A percentile compares a stretch with the other conserved stretches of the same genome.
These are phyloP conservation scores for Timandra comae DNA, from an alignment of 2,888 invertebrate genomes.

Conservation along the genomic window DNA sequence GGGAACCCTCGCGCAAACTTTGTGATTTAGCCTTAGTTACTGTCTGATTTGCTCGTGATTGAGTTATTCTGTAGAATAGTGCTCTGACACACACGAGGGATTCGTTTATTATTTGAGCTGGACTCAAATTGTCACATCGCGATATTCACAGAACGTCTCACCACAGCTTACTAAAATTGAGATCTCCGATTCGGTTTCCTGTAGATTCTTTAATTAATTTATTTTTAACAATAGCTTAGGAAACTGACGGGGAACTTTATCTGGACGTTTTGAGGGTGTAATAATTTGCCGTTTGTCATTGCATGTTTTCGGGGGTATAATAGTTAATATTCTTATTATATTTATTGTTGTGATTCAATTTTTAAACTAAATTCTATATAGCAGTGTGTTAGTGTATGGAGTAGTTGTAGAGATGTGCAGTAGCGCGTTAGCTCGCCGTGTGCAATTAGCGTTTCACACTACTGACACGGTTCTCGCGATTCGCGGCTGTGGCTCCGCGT, in stretches of 20 bases:
- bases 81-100: slow-evolving; percentile 45
- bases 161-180: slow-evolving; percentile 57
- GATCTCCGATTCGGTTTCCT: slow-evolving; percentile 77
- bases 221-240: slow-evolving; percentile 73
- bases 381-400: slow-evolving; percentile 7
- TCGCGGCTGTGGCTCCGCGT: slow-evolving; percentile 48
- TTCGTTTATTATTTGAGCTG: slow-evolving; percentile 74
- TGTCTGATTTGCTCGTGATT: slow-evolving; percentile 63
- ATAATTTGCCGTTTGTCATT: slow-evolving; percentile 53
- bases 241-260: slow-evolving; percentile 68
- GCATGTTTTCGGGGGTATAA: slow-evolving; percentile 3
- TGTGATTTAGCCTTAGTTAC: slow-evolving; percentile 76
- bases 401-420: slow-evolving; percentile 39
- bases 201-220: slow-evolving; percentile 74
- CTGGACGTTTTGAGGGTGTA: slow-evolving; percentile 35
- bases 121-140: slow-evolving; percentile 71
- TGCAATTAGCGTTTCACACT: slow-evolving; percentile 74
- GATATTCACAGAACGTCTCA: slow-evolving; percentile 66
- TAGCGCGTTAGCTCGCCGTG: slow-evolving; percentile 48
- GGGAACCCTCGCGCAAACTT: slow-evolving; percentile 58
- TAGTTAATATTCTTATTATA: background rate
- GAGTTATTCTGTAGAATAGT: slow-evolving; percentile 43
- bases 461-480: slow-evolving; percentile 74
- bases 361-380: background rate
- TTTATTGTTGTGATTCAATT: too few species aligned